A percentile compares a stretch with the other conserved stretches of the same genome.
Evolutionary conservation across 2,797 vertebrate genomes (phyloP).

Genomic region (Eospalax fontanierii): DNA sequence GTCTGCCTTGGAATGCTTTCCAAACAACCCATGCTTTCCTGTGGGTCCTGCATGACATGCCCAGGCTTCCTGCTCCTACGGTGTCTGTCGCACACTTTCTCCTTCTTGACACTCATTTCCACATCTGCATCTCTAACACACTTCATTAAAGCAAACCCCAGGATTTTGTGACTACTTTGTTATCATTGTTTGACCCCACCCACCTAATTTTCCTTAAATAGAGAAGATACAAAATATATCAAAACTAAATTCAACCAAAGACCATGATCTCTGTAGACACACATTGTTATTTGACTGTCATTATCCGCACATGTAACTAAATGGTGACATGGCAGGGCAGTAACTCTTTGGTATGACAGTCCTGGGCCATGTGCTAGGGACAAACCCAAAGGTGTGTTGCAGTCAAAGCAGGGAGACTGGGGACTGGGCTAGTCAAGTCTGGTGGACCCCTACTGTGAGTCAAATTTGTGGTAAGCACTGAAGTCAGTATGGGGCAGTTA

Average conservation of each 20-base stretch:
- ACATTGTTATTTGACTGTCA: background rate
- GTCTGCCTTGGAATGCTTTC: background rate
- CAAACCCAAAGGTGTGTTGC: no score
- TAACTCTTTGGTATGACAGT: background rate
- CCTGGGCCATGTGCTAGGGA: background rate
- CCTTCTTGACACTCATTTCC: background rate
- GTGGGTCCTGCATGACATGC: accelerated
- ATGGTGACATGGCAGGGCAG: no score
- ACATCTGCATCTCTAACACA: accelerated
- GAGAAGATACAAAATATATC: no score
- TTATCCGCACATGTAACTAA: no score
- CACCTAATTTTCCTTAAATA: no score
- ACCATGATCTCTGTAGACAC: no score
- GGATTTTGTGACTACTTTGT: no score
- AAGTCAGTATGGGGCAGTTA: background rate
- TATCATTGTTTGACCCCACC: no score
- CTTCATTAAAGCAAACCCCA: background rate
- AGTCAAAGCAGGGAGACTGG: background rate
- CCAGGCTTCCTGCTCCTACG: background rate
- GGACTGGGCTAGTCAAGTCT: accelerated
- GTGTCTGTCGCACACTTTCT: background rate
- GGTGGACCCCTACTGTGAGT: background rate
- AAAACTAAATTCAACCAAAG: no score
- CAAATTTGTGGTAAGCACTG: background rate
- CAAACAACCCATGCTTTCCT: background rate